Percentiles rank a stretch among this genome's conserved stretches.
Evolutionary conservation across 1,140 invertebrate species (phyloP).

Genomic region (Linepithema humile): DNA sequence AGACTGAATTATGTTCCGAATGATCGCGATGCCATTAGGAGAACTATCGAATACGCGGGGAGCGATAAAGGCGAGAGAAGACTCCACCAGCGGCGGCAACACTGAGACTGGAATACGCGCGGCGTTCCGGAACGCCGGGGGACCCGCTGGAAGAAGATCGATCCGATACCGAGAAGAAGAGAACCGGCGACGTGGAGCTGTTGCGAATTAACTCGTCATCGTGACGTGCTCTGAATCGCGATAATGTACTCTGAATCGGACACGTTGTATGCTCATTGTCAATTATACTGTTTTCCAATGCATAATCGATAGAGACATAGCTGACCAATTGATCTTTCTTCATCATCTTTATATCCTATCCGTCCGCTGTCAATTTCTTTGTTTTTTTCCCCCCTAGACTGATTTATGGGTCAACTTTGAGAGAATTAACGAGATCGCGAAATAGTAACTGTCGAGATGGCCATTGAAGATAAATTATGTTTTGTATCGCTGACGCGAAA

Average conservation of each 20-base stretch:
- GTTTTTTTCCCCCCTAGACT: background rate
- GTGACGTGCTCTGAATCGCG: too few relatives aligned
- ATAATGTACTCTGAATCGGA: background rate
- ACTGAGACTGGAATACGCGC: background rate
- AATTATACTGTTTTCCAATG: too few relatives aligned
- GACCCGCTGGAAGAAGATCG: background rate
- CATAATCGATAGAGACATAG: too few relatives aligned
- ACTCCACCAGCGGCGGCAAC: background rate
- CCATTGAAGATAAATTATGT: conserved; percentile 74
- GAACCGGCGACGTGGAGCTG: background rate
- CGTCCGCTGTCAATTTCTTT: background rate
- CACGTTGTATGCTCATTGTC: too few relatives aligned
- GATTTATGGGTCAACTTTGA: conserved; percentile 7
- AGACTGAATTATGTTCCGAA: conserved; percentile 67
- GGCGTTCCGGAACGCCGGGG: background rate
- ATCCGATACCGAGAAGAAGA: background rate
- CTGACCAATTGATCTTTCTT: background rate
- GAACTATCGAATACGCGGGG: conserved; percentile 34
- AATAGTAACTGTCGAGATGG: conserved; percentile 47
- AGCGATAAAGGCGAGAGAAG: conserved; percentile 11
- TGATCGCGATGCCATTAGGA: conserved; percentile 65
- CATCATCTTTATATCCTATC: background rate
- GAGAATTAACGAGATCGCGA: conserved; percentile 33
- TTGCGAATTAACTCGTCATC: background rate
- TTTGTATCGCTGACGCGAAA: conserved; percentile 56